Conservation (phyloP, 2,113 vertebrate genomes). For the Callipepla californica region DNA sequence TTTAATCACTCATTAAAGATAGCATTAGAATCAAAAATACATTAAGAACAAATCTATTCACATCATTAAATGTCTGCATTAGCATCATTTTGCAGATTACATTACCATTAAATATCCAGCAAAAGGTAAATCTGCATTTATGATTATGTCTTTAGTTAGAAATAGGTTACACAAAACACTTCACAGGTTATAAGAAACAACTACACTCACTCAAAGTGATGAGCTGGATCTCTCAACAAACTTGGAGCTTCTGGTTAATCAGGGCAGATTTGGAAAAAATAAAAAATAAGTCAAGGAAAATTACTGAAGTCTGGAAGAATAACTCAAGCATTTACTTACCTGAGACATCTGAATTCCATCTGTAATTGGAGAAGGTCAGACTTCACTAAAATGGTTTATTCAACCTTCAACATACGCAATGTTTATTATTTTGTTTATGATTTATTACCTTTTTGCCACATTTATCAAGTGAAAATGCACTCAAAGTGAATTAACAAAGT, state of each 20-base stretch:
- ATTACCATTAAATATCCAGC: slow-evolving; percentile 17
- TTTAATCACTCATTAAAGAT: neutral
- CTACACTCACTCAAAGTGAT: neutral
- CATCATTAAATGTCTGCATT: neutral
- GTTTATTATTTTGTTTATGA: slow-evolving; percentile 17
- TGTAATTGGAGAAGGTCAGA: neutral
- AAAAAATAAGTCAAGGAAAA: neutral
- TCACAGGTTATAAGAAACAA: neutral
- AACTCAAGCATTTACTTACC: neutral
- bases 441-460: neutral
- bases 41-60: neutral
- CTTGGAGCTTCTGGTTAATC: neutral
- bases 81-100: neutral
- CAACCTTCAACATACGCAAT: neutral
- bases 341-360: neutral
- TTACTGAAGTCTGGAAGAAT: neutral
- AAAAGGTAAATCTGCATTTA: neutral
- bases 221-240: neutral
- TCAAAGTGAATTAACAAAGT: neutral
- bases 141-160: neutral
- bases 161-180: neutral
- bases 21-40: neutral
- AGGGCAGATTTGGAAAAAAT: neutral
- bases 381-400: slow-evolving; percentile 12
- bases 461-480: slow-evolving; percentile 20